These are phyloP conservation scores for Cyclophora punctaria DNA, from an alignment of 2,888 invertebrate genomes.

Conservation along the genomic window DNA sequence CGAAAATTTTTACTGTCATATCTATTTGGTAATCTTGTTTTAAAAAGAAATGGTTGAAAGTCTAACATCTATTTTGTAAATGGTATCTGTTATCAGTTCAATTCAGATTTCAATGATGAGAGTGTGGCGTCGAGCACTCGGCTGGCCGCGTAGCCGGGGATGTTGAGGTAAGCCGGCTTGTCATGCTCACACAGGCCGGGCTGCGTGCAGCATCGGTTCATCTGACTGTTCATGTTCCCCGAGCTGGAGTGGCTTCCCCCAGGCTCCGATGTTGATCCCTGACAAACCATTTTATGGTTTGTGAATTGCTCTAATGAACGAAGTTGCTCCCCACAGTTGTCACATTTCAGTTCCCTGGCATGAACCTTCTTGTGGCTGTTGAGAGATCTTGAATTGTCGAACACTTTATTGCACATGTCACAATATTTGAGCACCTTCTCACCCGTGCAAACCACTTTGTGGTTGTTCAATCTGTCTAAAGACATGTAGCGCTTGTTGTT, in stretches of 20 bases:
- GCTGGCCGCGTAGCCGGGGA: conserved; percentile 66
- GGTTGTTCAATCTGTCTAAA: conserved; percentile 68
- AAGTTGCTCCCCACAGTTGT: conserved; percentile 68
- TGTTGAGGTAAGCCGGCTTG: conserved; percentile 69
- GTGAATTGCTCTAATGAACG: conserved; percentile 69
- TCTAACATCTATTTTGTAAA: conserved; percentile 28
- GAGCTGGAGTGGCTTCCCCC: conserved; percentile 37
- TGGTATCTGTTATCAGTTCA: conserved; percentile 56
- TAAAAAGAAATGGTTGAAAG: conserved; percentile 47
- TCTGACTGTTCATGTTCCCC: conserved; percentile 21
- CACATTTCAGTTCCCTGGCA: conserved; percentile 70
- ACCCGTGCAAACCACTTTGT: conserved; percentile 70
- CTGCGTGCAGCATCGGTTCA: conserved; percentile 63
- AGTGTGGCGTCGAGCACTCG: conserved; percentile 66
- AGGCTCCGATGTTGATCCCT: conserved; percentile 44
- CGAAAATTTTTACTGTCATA: conserved; percentile 68
- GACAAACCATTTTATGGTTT: conserved; percentile 69
- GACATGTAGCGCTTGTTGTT: conserved; percentile 74
- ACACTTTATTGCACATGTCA: conserved; percentile 74
- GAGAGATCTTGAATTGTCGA: conserved; percentile 70
- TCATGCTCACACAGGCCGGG: conserved; percentile 71
- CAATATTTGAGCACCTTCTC: conserved; percentile 70
- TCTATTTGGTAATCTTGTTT: conserved; percentile 68
- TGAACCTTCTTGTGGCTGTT: conserved; percentile 74
- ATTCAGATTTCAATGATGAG: conserved; percentile 64